phyloP scores from a whole-genome alignment of 2,888 invertebrate genomes.

The Eudasyphora cyanicolor region DNA sequence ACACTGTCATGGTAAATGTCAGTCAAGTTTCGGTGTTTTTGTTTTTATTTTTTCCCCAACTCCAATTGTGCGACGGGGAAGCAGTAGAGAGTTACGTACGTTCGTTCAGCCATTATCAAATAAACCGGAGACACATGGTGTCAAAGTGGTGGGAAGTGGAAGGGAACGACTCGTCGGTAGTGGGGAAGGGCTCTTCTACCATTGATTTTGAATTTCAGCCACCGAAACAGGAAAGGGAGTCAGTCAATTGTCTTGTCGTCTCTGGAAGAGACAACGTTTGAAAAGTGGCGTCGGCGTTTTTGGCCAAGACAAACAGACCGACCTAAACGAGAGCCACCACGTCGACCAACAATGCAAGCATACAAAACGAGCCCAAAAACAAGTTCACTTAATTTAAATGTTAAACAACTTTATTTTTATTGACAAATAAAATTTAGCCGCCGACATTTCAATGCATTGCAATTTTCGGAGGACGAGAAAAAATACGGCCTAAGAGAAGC shows the following conservation, averaged over 20 bases:
- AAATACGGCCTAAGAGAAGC: background rate
- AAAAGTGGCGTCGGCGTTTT: constrained; percentile 50
- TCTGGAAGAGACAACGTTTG: constrained; percentile 19
- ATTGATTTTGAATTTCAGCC: constrained; percentile 17
- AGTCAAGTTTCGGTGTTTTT: constrained; percentile 54
- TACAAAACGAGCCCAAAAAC: background rate
- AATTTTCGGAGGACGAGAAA: constrained; percentile 25
- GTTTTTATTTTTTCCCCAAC: background rate
- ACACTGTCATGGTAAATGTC: constrained; percentile 65
- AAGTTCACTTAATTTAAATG: constrained; percentile 56
- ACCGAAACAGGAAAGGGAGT: constrained; percentile 24
- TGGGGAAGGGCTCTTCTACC: background rate
- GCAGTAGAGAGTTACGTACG: background rate
- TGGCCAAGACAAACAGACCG: constrained; percentile 12
- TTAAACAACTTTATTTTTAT: constrained; percentile 64
- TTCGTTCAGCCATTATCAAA: constrained; percentile 6
- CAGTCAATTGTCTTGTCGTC: constrained; percentile 33
- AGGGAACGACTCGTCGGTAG: background rate
- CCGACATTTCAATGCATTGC: constrained; percentile 57
- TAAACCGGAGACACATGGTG: background rate
- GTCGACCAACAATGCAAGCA: constrained; percentile 31
- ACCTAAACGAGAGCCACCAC: constrained; percentile 17
- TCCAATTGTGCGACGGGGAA: background rate
- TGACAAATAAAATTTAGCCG: constrained; percentile 53
- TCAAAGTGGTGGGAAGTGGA: background rate